phyloP scores from a whole-genome alignment of 2,797 vertebrate species.

The Chaetodon trifasciatus region DNA sequence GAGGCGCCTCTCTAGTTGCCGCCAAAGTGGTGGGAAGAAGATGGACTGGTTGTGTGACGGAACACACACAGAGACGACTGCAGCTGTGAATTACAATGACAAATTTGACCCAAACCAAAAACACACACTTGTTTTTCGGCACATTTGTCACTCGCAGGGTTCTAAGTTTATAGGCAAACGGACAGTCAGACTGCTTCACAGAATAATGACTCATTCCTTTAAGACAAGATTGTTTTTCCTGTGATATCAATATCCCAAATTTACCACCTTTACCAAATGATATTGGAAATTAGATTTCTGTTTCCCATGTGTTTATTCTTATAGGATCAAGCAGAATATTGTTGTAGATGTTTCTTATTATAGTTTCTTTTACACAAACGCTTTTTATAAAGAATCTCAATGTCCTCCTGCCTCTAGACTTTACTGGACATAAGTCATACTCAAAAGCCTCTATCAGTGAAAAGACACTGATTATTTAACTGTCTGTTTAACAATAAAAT shows the following conservation, averaged over 20 bases:
- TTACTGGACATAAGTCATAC: neutral
- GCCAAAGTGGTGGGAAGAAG: constrained; percentile 75
- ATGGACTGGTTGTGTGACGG: constrained; percentile 38
- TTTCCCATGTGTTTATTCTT: neutral
- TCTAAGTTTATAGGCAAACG: neutral
- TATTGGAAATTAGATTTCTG: neutral
- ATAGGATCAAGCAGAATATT: neutral
- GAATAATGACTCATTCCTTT: neutral
- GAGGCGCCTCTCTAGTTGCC: constrained; percentile 64
- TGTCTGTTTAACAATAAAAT: neutral
- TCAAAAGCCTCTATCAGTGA: neutral
- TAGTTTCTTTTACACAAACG: neutral
- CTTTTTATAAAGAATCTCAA: neutral
- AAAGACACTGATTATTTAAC: neutral
- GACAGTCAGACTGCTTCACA: neutral
- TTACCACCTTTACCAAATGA: neutral
- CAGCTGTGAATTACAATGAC: constrained; percentile 3
- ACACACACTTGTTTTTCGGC: neutral
- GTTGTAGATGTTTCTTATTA: neutral
- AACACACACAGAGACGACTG: constrained; percentile 43
- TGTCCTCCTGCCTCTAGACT: neutral
- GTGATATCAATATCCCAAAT: neutral
- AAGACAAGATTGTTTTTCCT: neutral
- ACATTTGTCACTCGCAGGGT: neutral
- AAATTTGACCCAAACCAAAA: neutral